phyloP scores from a whole-genome alignment of 2,797 vertebrate species.

The Lutjanus argentimaculatus region DNA sequence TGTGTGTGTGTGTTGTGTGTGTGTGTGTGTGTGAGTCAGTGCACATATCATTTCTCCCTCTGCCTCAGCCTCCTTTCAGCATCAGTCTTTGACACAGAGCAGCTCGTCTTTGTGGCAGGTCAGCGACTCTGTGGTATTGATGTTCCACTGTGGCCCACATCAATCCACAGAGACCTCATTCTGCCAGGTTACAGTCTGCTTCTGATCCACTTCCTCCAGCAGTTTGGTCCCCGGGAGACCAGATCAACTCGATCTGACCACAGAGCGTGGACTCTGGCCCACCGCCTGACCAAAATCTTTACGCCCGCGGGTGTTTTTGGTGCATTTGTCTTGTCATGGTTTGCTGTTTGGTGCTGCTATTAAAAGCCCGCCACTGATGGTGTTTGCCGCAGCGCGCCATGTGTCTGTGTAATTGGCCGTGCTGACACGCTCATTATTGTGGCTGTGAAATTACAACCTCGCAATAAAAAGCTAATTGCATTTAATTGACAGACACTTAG shows the following conservation, averaged over 20 bases:
- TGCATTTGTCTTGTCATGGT: slow-evolving; percentile 25
- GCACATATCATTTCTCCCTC: neutral
- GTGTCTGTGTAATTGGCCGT: slow-evolving; percentile 49
- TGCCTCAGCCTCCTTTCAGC: neutral
- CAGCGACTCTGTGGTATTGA: slow-evolving; percentile 32
- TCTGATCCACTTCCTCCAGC: slow-evolving; percentile 13
- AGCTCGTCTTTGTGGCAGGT: slow-evolving; percentile 15
- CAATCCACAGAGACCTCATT: slow-evolving; percentile 53
- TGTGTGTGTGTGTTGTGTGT: neutral
- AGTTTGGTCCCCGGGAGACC: neutral
- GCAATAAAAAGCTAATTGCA: slow-evolving; percentile 58
- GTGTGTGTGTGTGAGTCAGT: neutral
- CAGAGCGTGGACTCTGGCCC: neutral
- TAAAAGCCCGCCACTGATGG: neutral
- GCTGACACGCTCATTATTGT: slow-evolving; percentile 46
- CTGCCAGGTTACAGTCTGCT: slow-evolving; percentile 30
- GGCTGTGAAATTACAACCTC: slow-evolving; percentile 42
- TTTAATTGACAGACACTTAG: slow-evolving; percentile 59
- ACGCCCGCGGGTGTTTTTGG: neutral
- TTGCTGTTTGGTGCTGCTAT: slow-evolving; percentile 12
- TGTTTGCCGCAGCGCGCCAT: slow-evolving; percentile 18
- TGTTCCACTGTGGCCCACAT: slow-evolving; percentile 48
- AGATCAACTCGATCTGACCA: neutral
- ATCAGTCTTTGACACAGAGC: slow-evolving; percentile 19
- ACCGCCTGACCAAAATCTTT: slow-evolving; percentile 1